phyloP scores from a whole-genome alignment of 2,797 vertebrate species.

The Lepilemur ruficaudatus region DNA sequence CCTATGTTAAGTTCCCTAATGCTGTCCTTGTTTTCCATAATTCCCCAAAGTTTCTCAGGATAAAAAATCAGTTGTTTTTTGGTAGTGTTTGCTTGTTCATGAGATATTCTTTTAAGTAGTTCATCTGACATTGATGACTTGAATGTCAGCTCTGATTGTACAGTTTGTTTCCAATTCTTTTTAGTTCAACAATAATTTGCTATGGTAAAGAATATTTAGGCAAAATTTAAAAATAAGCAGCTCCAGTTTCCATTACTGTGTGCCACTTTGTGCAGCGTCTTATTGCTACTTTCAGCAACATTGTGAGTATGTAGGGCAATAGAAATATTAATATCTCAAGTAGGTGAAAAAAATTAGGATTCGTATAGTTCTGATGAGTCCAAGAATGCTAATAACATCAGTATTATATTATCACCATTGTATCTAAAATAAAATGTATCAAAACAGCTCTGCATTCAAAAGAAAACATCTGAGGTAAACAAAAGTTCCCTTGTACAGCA shows the following conservation, averaged over 20 bases:
- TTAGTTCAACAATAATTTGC: neutral
- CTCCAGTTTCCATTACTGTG: neutral
- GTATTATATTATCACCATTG: neutral
- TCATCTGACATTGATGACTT: neutral
- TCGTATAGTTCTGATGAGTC: neutral
- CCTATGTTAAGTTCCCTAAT: neutral
- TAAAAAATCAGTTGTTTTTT: neutral
- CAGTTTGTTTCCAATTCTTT: neutral
- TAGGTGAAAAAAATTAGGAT: neutral
- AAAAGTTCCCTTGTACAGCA: neutral
- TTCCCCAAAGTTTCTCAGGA: neutral
- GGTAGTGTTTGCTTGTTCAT: neutral
- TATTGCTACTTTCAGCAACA: neutral
- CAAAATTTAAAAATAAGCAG: neutral
- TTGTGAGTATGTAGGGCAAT: neutral
- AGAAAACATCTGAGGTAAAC: neutral
- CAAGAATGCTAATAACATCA: neutral
- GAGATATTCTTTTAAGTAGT: neutral
- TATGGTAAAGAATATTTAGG: neutral
- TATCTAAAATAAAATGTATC: neutral
- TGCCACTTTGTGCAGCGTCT: neutral
- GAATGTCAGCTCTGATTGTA: neutral
- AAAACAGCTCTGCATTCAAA: neutral
- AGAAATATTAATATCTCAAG: neutral
- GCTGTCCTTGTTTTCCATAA: neutral